Evolutionary conservation across 2,113 vertebrate genomes (phyloP).

Genomic region (Aegotheles bennettii): DNA sequence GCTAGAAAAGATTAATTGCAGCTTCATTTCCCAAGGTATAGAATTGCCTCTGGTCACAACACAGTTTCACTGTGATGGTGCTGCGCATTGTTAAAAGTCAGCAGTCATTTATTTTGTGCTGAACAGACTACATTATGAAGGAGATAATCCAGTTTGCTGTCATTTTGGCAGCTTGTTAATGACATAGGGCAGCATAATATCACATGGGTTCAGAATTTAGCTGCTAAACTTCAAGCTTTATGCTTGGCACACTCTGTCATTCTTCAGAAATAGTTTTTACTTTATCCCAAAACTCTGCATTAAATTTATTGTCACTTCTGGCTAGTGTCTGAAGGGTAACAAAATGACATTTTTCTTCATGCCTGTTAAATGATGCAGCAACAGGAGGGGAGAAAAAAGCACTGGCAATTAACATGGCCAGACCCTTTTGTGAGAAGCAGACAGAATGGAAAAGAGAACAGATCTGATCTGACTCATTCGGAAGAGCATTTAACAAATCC

Average conservation of each 20-base stretch:
- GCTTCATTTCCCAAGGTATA: conserved; percentile 31
- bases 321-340: conserved; percentile 27
- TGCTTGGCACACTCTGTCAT: neutral
- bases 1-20: conserved; percentile 34
- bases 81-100: conserved; percentile 3
- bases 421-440: conserved; percentile 16
- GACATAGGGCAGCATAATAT: neutral
- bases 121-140: conserved; percentile 26
- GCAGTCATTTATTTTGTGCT: conserved; percentile 36
- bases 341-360: conserved; percentile 41
- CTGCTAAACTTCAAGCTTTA: conserved; percentile 21
- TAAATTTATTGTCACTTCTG: conserved; percentile 43
- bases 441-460: neutral
- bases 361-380: conserved; percentile 10
- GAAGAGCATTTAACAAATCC: neutral
- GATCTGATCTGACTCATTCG: neutral
- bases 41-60: conserved; percentile 16
- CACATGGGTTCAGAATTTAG: neutral
- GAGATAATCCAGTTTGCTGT: conserved; percentile 42
- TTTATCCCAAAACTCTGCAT: conserved; percentile 21
- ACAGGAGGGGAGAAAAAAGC: neutral
- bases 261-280: conserved; percentile 36
- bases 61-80: neutral
- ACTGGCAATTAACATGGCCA: neutral
- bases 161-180: conserved; percentile 34